These are phyloP conservation scores for Nyleta sp. DNA, from an alignment of 2,888 invertebrate genomes.

Conservation along the genomic window DNA sequence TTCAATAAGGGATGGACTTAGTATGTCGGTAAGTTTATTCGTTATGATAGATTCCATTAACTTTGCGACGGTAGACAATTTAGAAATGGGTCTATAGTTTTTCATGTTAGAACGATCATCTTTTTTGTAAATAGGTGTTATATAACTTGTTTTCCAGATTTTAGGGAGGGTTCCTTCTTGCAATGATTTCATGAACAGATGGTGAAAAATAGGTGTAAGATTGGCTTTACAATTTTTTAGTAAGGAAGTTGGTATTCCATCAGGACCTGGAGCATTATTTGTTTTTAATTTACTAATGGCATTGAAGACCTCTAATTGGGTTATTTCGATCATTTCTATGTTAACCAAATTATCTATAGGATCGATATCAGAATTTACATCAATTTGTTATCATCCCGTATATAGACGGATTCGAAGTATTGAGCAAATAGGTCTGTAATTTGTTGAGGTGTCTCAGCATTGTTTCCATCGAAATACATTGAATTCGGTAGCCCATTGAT, in stretches of 20 bases:
- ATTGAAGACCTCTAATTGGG: background rate
- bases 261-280: conserved; percentile 4
- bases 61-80: background rate
- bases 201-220: background rate
- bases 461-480: background rate
- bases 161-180: background rate
- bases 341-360: too few species aligned
- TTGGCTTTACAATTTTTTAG: conserved; percentile 2
- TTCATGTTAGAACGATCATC: background rate
- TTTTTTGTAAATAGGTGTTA: conserved; percentile 10
- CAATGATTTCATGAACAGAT: background rate
- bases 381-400: background rate
- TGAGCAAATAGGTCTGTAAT: background rate
- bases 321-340: too few species aligned
- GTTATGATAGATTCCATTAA: conserved; percentile 1
- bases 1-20: background rate
- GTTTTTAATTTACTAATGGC: background rate
- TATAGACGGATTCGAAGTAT: conserved; percentile 7
- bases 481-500: background rate
- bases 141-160: conserved; percentile 6
- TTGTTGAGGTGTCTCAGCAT: background rate
- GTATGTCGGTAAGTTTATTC: background rate
- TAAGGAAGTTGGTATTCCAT: background rate
- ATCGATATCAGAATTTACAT: background rate
- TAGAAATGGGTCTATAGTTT: conserved; percentile 1